These are phyloP conservation scores for Oryzias woworae DNA, from an alignment of 2,113 vertebrate genomes.

Conservation along the genomic window DNA sequence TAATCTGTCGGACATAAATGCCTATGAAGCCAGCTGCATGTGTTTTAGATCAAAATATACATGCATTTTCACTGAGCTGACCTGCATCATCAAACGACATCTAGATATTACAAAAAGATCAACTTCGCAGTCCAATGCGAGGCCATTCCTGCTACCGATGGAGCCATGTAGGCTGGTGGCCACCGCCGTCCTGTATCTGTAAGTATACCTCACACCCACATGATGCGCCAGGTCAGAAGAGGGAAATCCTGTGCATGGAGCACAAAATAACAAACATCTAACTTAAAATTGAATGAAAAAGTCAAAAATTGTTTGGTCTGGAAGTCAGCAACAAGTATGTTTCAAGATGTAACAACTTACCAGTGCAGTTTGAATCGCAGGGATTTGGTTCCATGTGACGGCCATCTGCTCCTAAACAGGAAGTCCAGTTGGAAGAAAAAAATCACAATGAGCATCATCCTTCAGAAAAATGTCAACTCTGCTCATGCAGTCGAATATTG, in stretches of 20 bases:
- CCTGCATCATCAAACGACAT: slow-evolving; percentile 82
- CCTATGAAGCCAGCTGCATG: slow-evolving; percentile 3
- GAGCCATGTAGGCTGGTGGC: slow-evolving; percentile 73
- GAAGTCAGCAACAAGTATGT: too few relatives aligned
- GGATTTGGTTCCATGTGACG: slow-evolving; percentile 45
- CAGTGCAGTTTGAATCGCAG: slow-evolving; percentile 69
- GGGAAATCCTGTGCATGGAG: slow-evolving; percentile 33
- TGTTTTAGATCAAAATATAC: background rate
- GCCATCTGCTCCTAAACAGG: slow-evolving; percentile 42
- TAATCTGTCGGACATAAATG: slow-evolving; percentile 72
- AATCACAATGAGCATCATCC: background rate
- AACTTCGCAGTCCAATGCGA: slow-evolving; percentile 81
- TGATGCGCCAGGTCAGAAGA: slow-evolving; percentile 53
- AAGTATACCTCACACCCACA: slow-evolving; percentile 76
- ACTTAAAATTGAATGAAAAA: fast-evolving
- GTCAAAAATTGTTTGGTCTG: too few relatives aligned
- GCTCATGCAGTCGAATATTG: background rate
- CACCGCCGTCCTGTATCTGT: slow-evolving; percentile 78
- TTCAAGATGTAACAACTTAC: slow-evolving; percentile 47
- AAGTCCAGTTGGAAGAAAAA: background rate
- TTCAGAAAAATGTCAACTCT: background rate
- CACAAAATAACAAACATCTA: background rate
- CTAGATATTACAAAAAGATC: slow-evolving; percentile 78
- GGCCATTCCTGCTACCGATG: slow-evolving; percentile 66
- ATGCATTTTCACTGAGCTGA: slow-evolving; percentile 48